A percentile compares a stretch with the other conserved stretches of the same genome.
Conservation (phyloP, 2,797 vertebrate genomes). For the Tympanoctomys barrerae region DNA sequence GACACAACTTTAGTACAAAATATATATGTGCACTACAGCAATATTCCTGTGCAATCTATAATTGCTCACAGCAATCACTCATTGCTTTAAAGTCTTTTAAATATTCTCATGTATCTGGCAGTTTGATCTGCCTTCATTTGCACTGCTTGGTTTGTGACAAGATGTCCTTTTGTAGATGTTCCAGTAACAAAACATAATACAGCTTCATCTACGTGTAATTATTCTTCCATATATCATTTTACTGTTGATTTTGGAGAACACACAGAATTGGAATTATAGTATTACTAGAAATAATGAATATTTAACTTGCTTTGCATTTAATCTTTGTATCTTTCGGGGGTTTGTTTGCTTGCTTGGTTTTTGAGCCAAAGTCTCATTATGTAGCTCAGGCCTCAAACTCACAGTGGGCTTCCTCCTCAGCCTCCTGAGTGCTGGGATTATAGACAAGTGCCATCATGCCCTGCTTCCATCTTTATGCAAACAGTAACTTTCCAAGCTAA, state of each 20-base stretch:
- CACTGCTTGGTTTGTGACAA: not conserved
- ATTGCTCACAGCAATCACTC: conserved; percentile 8
- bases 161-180: conserved; percentile 45
- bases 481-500: conserved; percentile 13
- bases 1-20: not conserved
- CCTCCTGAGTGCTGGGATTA: not conserved
- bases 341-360: not conserved
- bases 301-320: conserved; percentile 18
- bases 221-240: conserved; percentile 35
- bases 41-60: not conserved
- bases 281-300: conserved; percentile 19
- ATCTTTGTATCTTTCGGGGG: conserved; percentile 38
- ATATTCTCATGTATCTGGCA: conserved; percentile 40
- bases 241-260: conserved; percentile 39
- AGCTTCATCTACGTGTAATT: conserved; percentile 20
- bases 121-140: conserved; percentile 38
- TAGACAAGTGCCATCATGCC: no score
- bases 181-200: conserved; percentile 38
- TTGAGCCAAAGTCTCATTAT: not conserved
- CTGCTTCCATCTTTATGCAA: not conserved
- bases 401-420: not conserved
- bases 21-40: not conserved
- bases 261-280: not conserved
- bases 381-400: not conserved
- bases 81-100: conserved; percentile 56